Evolutionary conservation across 2,797 vertebrate genomes (phyloP).

Genomic region (Salmo trutta): DNA sequence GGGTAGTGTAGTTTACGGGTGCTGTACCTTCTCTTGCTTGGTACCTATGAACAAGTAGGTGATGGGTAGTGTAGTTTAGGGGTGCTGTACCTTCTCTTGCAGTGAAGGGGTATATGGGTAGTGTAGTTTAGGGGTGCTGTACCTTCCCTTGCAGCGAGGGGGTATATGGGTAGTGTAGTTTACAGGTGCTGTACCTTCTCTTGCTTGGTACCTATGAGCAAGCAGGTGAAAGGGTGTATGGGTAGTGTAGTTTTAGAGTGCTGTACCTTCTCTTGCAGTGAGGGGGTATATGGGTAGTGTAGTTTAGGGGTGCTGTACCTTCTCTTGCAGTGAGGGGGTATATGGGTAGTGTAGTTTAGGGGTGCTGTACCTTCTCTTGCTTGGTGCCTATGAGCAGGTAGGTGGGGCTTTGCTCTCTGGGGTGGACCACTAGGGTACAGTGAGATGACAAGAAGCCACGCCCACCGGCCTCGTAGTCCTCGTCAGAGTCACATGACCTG

Average conservation of each 20-base stretch:
- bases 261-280: conserved; percentile 86
- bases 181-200: conserved; percentile 80
- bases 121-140: conserved; percentile 11
- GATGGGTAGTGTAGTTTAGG: not conserved
- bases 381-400: conserved; percentile 94
- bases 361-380: conserved; percentile 86
- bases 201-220: conserved; percentile 90
- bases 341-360: not conserved
- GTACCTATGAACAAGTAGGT: no score
- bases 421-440: conserved; percentile 89
- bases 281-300: no score
- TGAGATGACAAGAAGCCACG: conserved; percentile 88
- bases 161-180: not conserved
- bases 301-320: conserved; percentile 69
- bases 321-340: conserved; percentile 75
- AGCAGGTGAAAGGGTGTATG: not conserved
- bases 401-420: conserved; percentile 90
- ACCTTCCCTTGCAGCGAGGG: conserved; percentile 85
- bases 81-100: conserved; percentile 85
- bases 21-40: conserved; percentile 86
- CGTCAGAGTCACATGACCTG: conserved; percentile 93
- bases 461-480: conserved; percentile 89
- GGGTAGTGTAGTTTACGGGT: not conserved
- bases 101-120: not conserved
- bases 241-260: not conserved